Evolutionary conservation across 2,113 vertebrate genomes (phyloP).

Genomic region (Pionites leucogaster): DNA sequence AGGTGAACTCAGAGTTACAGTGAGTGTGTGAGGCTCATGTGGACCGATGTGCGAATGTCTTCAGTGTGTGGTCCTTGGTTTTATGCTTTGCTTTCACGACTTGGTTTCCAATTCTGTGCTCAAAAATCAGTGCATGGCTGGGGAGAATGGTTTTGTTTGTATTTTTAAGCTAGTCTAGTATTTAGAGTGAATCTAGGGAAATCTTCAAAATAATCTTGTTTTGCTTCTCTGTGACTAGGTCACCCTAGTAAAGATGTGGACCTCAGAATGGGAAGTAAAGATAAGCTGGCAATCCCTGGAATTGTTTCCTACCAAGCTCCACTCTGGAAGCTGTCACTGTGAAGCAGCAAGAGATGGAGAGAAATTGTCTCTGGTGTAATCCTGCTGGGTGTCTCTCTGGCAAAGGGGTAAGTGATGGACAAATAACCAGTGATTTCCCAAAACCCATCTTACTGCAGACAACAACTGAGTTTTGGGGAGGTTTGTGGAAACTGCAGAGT

Average conservation of each 20-base stretch:
- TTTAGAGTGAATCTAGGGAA: not conserved
- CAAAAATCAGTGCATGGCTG: not conserved
- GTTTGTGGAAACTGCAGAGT: not conserved
- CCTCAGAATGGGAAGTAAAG: not conserved
- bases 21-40: not conserved
- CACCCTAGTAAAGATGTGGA: not conserved
- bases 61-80: not conserved
- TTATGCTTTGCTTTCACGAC: not conserved
- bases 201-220: not conserved
- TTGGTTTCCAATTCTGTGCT: not conserved
- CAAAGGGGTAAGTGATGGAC: not conserved
- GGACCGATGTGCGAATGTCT: not conserved
- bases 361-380: not conserved
- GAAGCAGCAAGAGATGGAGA: not conserved
- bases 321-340: not conserved
- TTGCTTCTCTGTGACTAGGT: not conserved
- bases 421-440: not conserved
- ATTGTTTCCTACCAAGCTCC: not conserved
- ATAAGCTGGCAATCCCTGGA: not conserved
- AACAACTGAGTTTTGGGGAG: not conserved
- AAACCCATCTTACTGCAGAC: not conserved
- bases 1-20: not conserved
- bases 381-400: not conserved
- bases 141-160: not conserved
- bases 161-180: not conserved